These are phyloP conservation scores for Drosophila pseudoananassae DNA, from an alignment of 1,140 invertebrate genomes.

Conservation along the genomic window DNA sequence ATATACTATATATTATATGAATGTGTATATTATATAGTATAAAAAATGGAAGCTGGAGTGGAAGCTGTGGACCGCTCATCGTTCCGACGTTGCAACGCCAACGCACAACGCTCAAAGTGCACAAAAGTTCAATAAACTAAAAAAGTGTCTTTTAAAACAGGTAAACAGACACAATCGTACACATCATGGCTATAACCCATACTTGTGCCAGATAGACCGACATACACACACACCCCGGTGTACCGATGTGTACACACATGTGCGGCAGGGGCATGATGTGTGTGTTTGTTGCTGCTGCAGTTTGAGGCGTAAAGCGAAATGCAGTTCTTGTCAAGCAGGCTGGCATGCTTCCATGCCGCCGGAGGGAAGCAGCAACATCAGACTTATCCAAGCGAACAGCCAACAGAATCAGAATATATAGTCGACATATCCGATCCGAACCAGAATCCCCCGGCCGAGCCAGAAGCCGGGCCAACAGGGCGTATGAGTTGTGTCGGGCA, in stretches of 20 bases:
- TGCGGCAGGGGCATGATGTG: constrained; percentile 18
- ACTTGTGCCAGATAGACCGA: constrained; percentile 12
- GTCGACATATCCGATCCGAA: constrained; percentile 20
- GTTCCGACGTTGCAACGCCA: constrained; percentile 27
- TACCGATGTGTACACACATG: constrained; percentile 14
- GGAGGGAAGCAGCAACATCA: background rate
- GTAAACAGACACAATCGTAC: constrained; percentile 51
- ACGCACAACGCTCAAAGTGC: constrained; percentile 69
- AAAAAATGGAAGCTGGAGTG: constrained; percentile 8
- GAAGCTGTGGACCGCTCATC: constrained; percentile 5
- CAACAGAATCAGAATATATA: constrained; percentile 33
- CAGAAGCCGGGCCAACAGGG: constrained; percentile 11
- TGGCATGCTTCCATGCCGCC: constrained; percentile 3
- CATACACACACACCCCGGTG: background rate
- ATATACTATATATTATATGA: background rate
- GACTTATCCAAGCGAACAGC: constrained; percentile 29
- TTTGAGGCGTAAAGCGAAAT: constrained; percentile 57
- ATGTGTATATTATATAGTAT: background rate
- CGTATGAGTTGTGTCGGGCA: constrained; percentile 38
- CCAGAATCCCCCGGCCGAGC: constrained; percentile 28
- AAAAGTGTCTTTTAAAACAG: constrained; percentile 78
- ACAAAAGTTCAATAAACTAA: constrained; percentile 81
- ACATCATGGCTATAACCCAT: background rate
- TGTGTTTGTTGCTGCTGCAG: constrained; percentile 32
- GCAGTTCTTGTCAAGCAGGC: constrained; percentile 76